These are phyloP conservation scores for Hirudo medicinalis DNA, from an alignment of 1,140 invertebrate species.

Conservation along the genomic window DNA sequence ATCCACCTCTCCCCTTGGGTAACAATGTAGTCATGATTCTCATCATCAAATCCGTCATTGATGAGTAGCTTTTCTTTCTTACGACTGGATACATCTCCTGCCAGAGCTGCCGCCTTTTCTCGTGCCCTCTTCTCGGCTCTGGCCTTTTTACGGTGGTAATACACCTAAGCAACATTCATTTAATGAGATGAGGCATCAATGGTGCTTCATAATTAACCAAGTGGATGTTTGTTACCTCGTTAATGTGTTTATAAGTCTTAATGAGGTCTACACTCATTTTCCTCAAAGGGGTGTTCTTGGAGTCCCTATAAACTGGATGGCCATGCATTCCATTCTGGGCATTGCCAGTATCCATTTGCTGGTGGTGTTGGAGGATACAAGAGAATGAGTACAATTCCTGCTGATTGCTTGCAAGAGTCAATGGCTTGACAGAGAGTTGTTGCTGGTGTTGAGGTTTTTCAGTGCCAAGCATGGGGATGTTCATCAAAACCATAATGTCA, in stretches of 20 bases:
- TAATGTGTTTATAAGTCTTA: constrained; percentile 99
- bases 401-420: background rate
- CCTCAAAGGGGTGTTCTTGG: constrained; percentile 72
- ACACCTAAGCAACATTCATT: constrained; percentile 56
- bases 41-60: constrained; percentile 96
- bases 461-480: background rate
- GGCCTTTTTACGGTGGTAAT: constrained; percentile 50
- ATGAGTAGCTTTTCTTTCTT: constrained; percentile 27
- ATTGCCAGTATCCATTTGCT: constrained; percentile 27
- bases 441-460: constrained; percentile 4
- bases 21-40: constrained; percentile 99
- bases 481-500: constrained; percentile 10
- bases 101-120: constrained; percentile 8
- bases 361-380: constrained; percentile 25
- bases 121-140: constrained; percentile 14
- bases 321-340: constrained; percentile 27
- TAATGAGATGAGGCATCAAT: background rate
- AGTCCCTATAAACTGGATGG: constrained; percentile 61
- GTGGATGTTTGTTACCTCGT: constrained; percentile 60
- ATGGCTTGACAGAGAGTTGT: background rate
- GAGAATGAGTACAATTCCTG: background rate
- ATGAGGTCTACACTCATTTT: constrained; percentile 97
- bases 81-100: background rate
- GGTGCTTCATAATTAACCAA: no score
- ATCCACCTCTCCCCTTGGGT: constrained; percentile 97